A percentile compares a stretch with the other conserved stretches of the same genome.
phyloP scores from a whole-genome alignment of 2,888 invertebrate species.

The Drosophila pullipes region DNA sequence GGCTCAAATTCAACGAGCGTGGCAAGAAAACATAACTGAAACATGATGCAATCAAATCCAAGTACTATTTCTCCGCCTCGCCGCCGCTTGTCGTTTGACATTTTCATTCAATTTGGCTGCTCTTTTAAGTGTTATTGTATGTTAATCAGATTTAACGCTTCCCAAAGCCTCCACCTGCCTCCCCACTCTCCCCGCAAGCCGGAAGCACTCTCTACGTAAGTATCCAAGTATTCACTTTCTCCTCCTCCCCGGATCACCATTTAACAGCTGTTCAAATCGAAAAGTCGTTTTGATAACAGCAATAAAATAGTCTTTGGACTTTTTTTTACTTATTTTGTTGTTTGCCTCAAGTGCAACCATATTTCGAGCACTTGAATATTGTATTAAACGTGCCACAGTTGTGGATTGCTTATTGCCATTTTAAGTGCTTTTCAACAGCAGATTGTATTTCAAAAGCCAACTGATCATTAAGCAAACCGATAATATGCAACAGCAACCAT shows the following conservation, averaged over 20 bases:
- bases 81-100: background rate
- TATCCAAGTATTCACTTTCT: slow-evolving; percentile 1
- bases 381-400: slow-evolving; percentile 18
- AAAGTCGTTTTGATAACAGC: slow-evolving; percentile 10
- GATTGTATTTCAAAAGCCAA: slow-evolving; percentile 4
- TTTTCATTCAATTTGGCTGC: slow-evolving; percentile 20
- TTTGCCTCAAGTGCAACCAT: slow-evolving; percentile 23
- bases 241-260: background rate
- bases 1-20: slow-evolving; percentile 28
- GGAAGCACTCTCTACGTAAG: slow-evolving; percentile 2
- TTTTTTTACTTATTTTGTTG: background rate
- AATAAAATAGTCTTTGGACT: slow-evolving; percentile 1
- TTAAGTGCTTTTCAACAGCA: slow-evolving; percentile 27
- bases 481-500: background rate
- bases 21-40: slow-evolving; percentile 15
- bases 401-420: slow-evolving; percentile 15
- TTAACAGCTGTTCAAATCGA: slow-evolving; percentile 19
- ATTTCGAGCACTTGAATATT: slow-evolving; percentile 23
- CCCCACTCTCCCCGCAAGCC: no score
- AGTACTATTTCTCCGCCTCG: background rate
- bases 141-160: slow-evolving; percentile 58
- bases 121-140: slow-evolving; percentile 55
- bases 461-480: slow-evolving; percentile 7
- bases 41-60: slow-evolving; percentile 22
- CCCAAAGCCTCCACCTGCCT: slow-evolving; percentile 3